Percentiles rank a stretch among this genome's conserved stretches.
phyloP scores from a whole-genome alignment of 2,797 vertebrate species.

The Meda fulgida region DNA sequence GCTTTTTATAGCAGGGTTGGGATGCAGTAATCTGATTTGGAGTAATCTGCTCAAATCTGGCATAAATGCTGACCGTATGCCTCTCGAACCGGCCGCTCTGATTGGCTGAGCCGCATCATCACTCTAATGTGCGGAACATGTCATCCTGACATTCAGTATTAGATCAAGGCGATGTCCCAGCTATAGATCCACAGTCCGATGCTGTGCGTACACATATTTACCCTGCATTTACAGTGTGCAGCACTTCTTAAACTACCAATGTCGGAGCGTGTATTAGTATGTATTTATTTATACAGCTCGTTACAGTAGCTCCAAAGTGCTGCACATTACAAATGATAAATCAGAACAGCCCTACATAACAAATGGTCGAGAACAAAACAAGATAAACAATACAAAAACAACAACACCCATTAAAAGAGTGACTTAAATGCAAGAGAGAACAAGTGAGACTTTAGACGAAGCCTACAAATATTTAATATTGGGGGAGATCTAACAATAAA shows the following conservation, averaged over 20 bases:
- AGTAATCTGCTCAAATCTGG: slow-evolving; percentile 83
- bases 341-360: too few relatives aligned
- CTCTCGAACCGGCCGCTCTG: slow-evolving; percentile 71
- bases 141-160: slow-evolving; percentile 48
- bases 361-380: too few relatives aligned
- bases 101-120: slow-evolving; percentile 69
- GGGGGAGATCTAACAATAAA: too few relatives aligned
- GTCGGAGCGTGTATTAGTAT: neutral
- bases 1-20: slow-evolving; percentile 80
- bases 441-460: too few relatives aligned
- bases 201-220: neutral
- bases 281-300: too few relatives aligned
- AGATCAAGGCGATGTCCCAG: slow-evolving; percentile 14
- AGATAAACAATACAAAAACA: too few relatives aligned
- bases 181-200: slow-evolving; percentile 13
- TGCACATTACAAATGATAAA: too few relatives aligned
- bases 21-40: slow-evolving; percentile 81
- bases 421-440: too few relatives aligned
- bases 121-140: slow-evolving; percentile 72
- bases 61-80: slow-evolving; percentile 82
- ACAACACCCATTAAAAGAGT: too few relatives aligned
- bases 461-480: too few relatives aligned
- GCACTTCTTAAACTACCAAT: neutral
- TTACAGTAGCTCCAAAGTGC: too few relatives aligned
- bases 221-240: neutral